Evolutionary conservation across 2,888 invertebrate genomes (phyloP), one percentile per base, ranked within the genome.

Genomic region (Halocaridina rubra): DNA sequence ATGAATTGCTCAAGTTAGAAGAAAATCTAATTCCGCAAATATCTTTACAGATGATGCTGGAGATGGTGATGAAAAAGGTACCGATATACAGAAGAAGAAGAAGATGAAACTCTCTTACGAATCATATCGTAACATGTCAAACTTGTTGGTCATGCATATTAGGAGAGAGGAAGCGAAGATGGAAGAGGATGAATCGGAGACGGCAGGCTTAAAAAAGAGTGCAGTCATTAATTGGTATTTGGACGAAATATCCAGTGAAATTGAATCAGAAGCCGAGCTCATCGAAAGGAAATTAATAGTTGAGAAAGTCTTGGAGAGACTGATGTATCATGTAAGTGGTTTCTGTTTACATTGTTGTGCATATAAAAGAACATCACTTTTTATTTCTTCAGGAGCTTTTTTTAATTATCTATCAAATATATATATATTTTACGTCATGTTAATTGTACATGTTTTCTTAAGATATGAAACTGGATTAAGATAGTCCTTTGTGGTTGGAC

Each of bases 201-300:
- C 77, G 19, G 71, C 79, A 53, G 92, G 92, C 0, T 89, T 92
- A 46, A 93, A 93, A 87, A 94, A 95, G 89, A 95, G 95, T 89
- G 95, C 96, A 74, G 93, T 99, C 1, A 94, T 98, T 33, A 95
- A 95, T 89, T 99, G 99, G 98, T 99, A 98, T 91, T 92, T 99
- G 89, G 95, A 95, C 90, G 95, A 96, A 90, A 93, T 98, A 80
- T 95, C 95, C 88, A 94, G 95, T 86, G 95, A 96, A 89, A 95
- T 99, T 86, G 98, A 99, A 90, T 93, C 94, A 0, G 98, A 99
- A 90, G 96, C 96, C 24, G 98, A 99, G 89, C 92, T 98, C 46
- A 91, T 97, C 0, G 95, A 97, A 90, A 94, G 95, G 90, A 98
- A 98, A 91, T 94, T 94, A 16, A 92, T 99, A 29, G 95, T 98